These are phyloP conservation scores for Phymorhynchus buccinoides DNA, from an alignment of 1,140 invertebrate genomes.

Conservation along the genomic window DNA sequence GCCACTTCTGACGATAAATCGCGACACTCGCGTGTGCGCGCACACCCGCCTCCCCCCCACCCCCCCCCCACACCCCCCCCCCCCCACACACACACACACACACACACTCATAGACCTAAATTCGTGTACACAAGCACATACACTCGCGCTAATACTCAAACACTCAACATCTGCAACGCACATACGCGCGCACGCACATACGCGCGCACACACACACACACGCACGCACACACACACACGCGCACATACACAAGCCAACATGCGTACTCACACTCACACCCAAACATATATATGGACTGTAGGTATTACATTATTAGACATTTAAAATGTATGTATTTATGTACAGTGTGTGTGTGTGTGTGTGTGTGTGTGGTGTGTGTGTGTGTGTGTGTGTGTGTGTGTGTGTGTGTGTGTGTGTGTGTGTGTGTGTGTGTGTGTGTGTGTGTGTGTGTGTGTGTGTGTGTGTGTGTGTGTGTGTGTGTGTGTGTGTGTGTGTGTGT, in stretches of 20 bases:
- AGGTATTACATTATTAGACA: not conserved
- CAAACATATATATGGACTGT: too few species aligned
- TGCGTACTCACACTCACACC: too few species aligned
- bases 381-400: not conserved
- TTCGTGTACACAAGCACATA: not conserved
- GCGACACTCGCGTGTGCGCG: not conserved
- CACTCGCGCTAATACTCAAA: not conserved
- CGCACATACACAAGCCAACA: too few species aligned
- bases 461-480: not conserved
- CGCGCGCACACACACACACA: constrained; percentile 17
- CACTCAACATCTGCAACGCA: not conserved
- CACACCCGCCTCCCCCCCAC: not conserved
- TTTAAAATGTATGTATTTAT: not conserved
- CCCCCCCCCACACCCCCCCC: not conserved
- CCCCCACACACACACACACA: not conserved
- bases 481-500: too few species aligned
- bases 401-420: not conserved
- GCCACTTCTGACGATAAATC: too few species aligned
- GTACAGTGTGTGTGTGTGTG: not conserved
- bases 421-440: not conserved
- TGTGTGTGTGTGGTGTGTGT: not conserved
- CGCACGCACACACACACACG: not conserved
- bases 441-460: not conserved
- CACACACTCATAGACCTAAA: not conserved
- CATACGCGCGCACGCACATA: not conserved